Percentiles rank a stretch among this genome's conserved stretches.
These are phyloP conservation scores for Matsumyia berberina DNA, from an alignment of 2,888 invertebrate genomes.

Conservation along the genomic window DNA sequence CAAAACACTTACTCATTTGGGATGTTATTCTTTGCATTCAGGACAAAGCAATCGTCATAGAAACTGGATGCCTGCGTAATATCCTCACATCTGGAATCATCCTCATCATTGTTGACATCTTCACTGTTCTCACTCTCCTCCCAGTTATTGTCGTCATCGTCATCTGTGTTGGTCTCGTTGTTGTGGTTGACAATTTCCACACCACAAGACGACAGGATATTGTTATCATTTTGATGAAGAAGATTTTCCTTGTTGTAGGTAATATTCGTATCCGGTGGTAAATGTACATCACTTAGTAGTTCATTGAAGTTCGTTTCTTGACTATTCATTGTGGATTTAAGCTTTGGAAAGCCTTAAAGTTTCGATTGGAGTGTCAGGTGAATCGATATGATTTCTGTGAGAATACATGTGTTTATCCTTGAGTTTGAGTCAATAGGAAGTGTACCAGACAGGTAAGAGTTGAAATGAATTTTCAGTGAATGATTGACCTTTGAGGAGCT, in stretches of 20 bases:
- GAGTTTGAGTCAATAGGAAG: not conserved
- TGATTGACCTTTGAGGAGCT: no score
- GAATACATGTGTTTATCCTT: not conserved
- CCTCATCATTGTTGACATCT: conserved; percentile 41
- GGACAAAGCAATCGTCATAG: conserved; percentile 79
- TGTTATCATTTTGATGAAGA: conserved; percentile 4
- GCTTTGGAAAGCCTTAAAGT: not conserved
- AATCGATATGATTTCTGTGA: not conserved
- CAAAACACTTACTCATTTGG: conserved; percentile 81
- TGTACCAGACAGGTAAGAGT: not conserved
- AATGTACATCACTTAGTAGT: conserved; percentile 7
- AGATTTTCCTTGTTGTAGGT: not conserved
- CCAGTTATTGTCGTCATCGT: not conserved
- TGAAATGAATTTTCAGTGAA: not conserved
- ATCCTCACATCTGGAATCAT: conserved; percentile 64
- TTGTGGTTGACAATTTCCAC: conserved; percentile 19
- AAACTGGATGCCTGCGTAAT: conserved; percentile 79
- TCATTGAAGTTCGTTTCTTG: not conserved
- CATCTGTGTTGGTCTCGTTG: not conserved
- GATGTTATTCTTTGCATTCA: conserved; percentile 77
- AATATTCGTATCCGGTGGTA: conserved; percentile 6
- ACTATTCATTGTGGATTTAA: conserved; percentile 13
- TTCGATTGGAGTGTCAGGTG: no score
- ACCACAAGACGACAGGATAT: conserved; percentile 13
- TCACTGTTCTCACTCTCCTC: conserved; percentile 26